A percentile compares a stretch with the other conserved stretches of the same genome.
Evolutionary conservation across 2,113 vertebrate species (phyloP).

Genomic region (Urocolius indicus): DNA sequence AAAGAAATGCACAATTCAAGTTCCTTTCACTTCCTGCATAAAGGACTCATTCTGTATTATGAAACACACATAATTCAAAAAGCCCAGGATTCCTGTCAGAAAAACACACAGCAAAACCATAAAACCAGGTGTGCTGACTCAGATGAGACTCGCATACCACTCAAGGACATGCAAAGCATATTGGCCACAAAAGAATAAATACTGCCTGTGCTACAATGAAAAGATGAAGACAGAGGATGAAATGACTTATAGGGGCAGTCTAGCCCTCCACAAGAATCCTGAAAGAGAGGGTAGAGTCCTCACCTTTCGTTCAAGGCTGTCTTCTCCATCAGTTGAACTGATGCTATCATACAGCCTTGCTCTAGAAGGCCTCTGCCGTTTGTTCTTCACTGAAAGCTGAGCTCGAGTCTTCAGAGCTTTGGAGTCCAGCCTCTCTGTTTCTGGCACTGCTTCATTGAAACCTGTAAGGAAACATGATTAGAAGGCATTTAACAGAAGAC

Average conservation of each 20-base stretch:
- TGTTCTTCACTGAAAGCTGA: constrained; percentile 82
- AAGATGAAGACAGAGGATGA: not conserved
- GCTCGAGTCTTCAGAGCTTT: constrained; percentile 82
- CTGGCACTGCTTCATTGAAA: constrained; percentile 81
- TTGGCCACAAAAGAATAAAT: not conserved
- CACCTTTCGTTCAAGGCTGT: constrained; percentile 85
- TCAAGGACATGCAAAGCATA: not conserved
- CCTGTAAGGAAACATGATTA: constrained; percentile 62
- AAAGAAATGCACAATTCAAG: not conserved
- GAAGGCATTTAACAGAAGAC: not conserved
- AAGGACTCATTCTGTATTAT: not conserved
- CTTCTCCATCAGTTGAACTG: constrained; percentile 88
- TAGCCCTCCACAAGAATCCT: not conserved
- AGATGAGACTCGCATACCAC: not conserved
- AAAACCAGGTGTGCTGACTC: not conserved
- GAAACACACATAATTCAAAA: not conserved
- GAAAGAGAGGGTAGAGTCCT: constrained; percentile 32
- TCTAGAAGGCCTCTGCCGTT: constrained; percentile 78
- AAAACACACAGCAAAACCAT: not conserved
- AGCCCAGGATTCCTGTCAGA: not conserved
- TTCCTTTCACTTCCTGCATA: not conserved
- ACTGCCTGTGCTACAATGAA: constrained; percentile 16
- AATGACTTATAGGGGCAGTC: not conserved
- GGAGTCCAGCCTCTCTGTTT: constrained; percentile 81
- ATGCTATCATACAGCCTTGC: constrained; percentile 80